phyloP scores from a whole-genome alignment of 2,113 vertebrate genomes.

The Petrocephalus zakoni region DNA sequence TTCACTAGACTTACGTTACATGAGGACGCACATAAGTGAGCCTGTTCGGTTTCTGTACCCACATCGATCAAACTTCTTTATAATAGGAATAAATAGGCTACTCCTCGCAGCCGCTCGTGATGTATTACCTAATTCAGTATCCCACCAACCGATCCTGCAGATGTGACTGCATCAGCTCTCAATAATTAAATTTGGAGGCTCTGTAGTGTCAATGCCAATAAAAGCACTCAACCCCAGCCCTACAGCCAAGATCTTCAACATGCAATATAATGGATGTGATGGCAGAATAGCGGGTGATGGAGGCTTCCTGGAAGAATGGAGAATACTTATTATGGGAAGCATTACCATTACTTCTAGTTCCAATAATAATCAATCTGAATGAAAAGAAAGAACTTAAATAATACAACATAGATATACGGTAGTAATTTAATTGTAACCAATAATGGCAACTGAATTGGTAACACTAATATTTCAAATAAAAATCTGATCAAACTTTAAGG shows the following conservation, averaged over 20 bases:
- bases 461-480: background rate
- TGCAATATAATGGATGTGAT: background rate
- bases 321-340: background rate
- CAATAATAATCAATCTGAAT: background rate
- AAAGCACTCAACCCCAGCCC: background rate
- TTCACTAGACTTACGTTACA: background rate
- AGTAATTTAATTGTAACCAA: background rate
- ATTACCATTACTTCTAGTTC: background rate
- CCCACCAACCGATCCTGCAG: background rate
- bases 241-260: background rate
- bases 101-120: background rate
- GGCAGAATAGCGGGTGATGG: background rate
- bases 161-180: constrained; percentile 7
- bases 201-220: constrained; percentile 1
- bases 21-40: background rate
- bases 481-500: background rate
- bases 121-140: background rate
- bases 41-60: background rate
- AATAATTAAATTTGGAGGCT: background rate
- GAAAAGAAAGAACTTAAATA: background rate
- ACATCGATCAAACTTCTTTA: background rate
- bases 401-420: background rate
- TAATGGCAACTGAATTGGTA: background rate
- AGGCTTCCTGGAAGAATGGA: background rate
- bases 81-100: background rate